A percentile compares a stretch with the other conserved stretches of the same genome.
Conservation (phyloP, 2,797 vertebrate genomes). For the Hypotaenidia okinawae region DNA sequence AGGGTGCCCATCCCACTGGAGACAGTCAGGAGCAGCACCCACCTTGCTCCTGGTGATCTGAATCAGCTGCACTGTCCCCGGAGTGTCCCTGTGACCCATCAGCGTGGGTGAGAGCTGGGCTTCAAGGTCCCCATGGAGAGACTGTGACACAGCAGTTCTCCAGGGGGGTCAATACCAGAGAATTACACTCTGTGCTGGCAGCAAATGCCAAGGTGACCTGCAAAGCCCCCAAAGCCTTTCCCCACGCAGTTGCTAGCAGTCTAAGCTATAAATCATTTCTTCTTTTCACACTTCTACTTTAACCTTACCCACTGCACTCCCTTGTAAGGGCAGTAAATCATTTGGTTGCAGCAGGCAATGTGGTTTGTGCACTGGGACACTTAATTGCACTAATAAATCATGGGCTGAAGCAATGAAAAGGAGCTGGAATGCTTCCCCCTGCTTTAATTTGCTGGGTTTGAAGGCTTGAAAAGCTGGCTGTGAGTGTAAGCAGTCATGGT, state of each 20-base stretch:
- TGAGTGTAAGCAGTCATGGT: accelerated
- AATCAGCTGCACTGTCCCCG: accelerated
- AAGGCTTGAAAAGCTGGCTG: background rate
- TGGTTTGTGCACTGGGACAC: background rate
- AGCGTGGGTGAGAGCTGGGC: background rate
- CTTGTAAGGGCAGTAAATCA: background rate
- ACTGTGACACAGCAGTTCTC: background rate
- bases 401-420: background rate
- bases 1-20: background rate
- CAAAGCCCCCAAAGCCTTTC: background rate
- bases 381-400: background rate
- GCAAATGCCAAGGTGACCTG: background rate
- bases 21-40: accelerated
- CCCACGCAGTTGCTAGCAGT: background rate
- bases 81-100: no score
- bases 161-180: background rate
- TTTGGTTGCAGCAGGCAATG: accelerated
- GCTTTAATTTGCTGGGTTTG: background rate
- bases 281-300: background rate
- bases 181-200: background rate
- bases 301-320: background rate
- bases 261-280: background rate
- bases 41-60: accelerated
- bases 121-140: background rate
- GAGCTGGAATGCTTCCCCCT: background rate